These are phyloP conservation scores for Yoshiicerus persimilis DNA, from an alignment of 1,140 invertebrate genomes.

Conservation along the genomic window DNA sequence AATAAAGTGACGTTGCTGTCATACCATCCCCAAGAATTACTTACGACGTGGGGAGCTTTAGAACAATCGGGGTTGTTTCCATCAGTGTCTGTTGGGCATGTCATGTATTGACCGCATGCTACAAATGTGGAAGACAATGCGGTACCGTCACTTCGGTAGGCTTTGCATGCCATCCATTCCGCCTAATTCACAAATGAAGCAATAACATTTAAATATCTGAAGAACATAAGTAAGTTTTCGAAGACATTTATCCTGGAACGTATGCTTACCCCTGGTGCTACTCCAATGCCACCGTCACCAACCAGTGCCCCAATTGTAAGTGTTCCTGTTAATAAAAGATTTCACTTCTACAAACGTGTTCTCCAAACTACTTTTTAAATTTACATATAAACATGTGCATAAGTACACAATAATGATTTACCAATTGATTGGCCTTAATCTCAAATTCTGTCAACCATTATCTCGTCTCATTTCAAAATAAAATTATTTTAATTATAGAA, in stretches of 20 bases:
- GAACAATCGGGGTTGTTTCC: slow-evolving; percentile 20
- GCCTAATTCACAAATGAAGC: too few species aligned
- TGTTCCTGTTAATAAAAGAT: slow-evolving; percentile 13
- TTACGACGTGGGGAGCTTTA: slow-evolving; percentile 2
- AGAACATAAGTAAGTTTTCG: too few species aligned
- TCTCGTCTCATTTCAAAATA: too few species aligned
- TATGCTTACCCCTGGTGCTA: slow-evolving; percentile 17
- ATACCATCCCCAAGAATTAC: not conserved
- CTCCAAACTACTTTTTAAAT: too few species aligned
- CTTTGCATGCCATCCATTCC: slow-evolving; percentile 16
- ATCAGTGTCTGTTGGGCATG: not conserved
- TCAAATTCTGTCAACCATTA: too few species aligned
- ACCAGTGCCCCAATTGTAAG: slow-evolving; percentile 21
- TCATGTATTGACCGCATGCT: not conserved
- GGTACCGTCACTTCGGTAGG: not conserved
- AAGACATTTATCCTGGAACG: too few species aligned
- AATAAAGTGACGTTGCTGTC: not conserved
- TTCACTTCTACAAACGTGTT: not conserved
- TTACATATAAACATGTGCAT: too few species aligned
- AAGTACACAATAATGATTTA: too few species aligned
- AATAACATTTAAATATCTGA: too few species aligned
- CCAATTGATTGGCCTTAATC: not conserved
- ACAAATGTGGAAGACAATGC: not conserved
- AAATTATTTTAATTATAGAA: not conserved
- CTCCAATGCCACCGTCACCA: not conserved